A percentile compares a stretch with the other conserved stretches of the same genome.
Conservation (phyloP, 2,888 invertebrate species). For the Mallateleia sp. region DNA sequence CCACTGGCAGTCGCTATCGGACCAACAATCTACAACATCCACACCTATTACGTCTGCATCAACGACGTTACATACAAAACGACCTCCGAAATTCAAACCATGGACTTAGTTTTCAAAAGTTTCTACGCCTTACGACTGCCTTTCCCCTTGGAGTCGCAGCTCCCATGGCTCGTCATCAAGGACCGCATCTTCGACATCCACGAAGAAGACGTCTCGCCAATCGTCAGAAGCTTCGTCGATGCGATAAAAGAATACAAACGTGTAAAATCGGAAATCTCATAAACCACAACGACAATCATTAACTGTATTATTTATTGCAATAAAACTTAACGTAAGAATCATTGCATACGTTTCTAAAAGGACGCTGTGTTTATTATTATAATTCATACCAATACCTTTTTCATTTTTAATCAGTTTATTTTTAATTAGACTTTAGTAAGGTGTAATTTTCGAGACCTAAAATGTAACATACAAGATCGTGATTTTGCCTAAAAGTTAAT, state of each 20-base stretch:
- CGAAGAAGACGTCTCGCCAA: constrained; percentile 15
- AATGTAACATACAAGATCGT: too few relatives aligned
- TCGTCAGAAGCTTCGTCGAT: constrained; percentile 27
- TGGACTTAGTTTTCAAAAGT: constrained; percentile 58
- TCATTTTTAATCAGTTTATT: too few relatives aligned
- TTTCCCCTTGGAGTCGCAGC: constrained; percentile 45
- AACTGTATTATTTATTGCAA: too few relatives aligned
- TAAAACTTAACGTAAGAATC: too few relatives aligned
- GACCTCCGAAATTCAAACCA: constrained; percentile 26
- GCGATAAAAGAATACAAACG: not conserved
- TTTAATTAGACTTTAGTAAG: too few relatives aligned
- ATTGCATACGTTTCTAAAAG: too few relatives aligned
- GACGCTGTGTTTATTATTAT: too few relatives aligned
- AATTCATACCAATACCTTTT: too few relatives aligned
- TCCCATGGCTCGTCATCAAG: constrained; percentile 46
- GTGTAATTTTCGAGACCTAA: too few relatives aligned
- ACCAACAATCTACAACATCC: constrained; percentile 22
- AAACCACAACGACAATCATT: too few relatives aligned
- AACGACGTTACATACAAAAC: constrained; percentile 38
- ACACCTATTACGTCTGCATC: constrained; percentile 47
- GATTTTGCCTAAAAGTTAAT: too few relatives aligned
- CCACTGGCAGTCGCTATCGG: constrained; percentile 62
- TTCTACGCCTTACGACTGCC: constrained; percentile 58
- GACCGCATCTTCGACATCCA: constrained; percentile 35
- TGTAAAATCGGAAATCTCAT: not conserved